Conservation (phyloP, 2,113 vertebrate species). For the Rhinopomastus cyanomelas region DNA sequence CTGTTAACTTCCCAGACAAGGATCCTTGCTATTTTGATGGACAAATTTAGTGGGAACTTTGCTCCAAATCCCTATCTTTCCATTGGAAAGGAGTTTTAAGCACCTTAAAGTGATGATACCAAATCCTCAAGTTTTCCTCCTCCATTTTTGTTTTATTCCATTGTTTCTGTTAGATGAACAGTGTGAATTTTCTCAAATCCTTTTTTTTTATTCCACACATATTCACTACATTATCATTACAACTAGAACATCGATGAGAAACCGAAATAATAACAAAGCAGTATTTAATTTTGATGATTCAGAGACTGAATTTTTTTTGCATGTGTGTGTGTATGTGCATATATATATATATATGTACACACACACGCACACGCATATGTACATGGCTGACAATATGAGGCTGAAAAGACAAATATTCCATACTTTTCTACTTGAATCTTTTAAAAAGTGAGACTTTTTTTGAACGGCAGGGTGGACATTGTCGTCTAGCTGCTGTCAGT, state of each 20-base stretch:
- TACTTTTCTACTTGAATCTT: background rate
- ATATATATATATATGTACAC: background rate
- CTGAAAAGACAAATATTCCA: background rate
- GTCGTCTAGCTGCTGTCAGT: background rate
- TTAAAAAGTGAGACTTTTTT: background rate
- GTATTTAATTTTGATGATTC: background rate
- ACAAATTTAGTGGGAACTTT: background rate
- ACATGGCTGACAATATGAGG: background rate
- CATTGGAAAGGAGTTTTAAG: background rate
- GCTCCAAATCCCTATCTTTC: background rate
- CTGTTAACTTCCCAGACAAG: background rate
- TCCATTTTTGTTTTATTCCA: background rate
- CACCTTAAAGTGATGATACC: background rate
- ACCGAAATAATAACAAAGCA: background rate
- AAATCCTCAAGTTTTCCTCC: background rate
- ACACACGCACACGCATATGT: background rate
- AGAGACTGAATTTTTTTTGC: background rate
- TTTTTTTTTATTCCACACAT: background rate
- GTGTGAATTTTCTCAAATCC: background rate
- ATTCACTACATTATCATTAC: background rate
- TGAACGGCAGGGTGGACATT: background rate
- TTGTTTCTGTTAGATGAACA: background rate
- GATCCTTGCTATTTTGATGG: background rate
- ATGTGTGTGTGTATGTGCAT: background rate
- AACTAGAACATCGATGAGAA: background rate